Evolutionary conservation across 1,140 invertebrate genomes (phyloP), one percentile per base, ranked within the genome.

Genomic region (Drosophila paulistorum): DNA sequence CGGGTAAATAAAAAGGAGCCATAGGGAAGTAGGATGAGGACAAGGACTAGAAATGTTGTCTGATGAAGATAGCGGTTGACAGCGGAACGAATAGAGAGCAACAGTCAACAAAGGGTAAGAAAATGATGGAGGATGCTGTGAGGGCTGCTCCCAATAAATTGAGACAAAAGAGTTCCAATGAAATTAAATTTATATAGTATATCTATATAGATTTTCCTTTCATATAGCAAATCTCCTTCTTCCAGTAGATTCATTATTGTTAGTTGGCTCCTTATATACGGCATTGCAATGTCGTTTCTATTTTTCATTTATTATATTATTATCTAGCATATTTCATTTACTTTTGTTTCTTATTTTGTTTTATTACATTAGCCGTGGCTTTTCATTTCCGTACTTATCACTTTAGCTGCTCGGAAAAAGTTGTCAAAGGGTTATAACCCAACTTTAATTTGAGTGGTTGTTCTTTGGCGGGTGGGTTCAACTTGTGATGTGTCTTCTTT

Each of bases 311-410:
- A 6, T 23, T 7, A 0, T 1, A 51, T 23, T 51, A 23, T 23
- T 51, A 51, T 51, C 45, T 20, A 17, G 10, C 45, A 48, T 11
- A 23, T 51, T 48, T 48, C 17, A 10, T 51, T 1, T 23, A 51
- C 10, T 51, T 30, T 14, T 33, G 45, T 48, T 61, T 23, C 17
- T 30, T 51, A 39, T 30, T 35, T 55, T 55, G 61, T 64, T 69
- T 55, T 65, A 11, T 39, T 59, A 60, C 59, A 76, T 69, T 70
- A 76, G 73, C 55, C 66, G 33, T 45, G 33, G 74, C 67, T 55
- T 77, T 77, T 77, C 61, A 77, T 77, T 77, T 77, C 67, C 74
- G 74, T 41, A 71, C 39, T 51, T 60, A 65, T 41, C 55, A 60
- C 17, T 51, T 51, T 23, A 51, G 23, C 45, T 51, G 45, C 45